Base-by-base conservation (phyloP, 2,888 invertebrate genomes). In the Laspeyria flexula region DNA sequence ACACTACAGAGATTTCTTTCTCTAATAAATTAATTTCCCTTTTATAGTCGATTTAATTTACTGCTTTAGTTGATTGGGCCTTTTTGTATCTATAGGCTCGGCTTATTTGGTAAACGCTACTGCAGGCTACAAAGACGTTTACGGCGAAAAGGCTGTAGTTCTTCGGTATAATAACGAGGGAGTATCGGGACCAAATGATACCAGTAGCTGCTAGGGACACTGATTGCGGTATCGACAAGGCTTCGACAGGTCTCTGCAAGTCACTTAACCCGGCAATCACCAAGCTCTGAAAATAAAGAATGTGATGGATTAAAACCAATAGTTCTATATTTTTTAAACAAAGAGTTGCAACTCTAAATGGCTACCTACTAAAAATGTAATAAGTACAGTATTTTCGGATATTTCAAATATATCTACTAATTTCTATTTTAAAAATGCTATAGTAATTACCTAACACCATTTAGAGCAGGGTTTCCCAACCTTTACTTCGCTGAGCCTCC, bases 111-210 rank as follows among this genome's bases (percentile, higher is more conserved):
- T 96, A 96, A 0, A 96, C 57, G 66, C 97, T 98, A 2, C 98
- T 99, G 1, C 94, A 71, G 1, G 96, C 98, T n/a, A 99, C 98
- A 89, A 99, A 99, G 4, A 99, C 93, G 88, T 99, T 99, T 5
- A 99, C 99, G 67, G 97, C 96, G 81, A 99, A 98, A 5, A 99
- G 93, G 73, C 96, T 96, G 88, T 96, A 99, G 88, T 99, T 99
- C 90, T 98, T 98, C 0, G 99, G 99, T 71, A 96, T 97, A 77
- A 99, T 99, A 16, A 99, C 99, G 23, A 99, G 89, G 0, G 99
- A 99, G 83, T 99, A 95, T 58, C 99, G 95, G 7, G 98, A 97
- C 99, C 99, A 99, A 29, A 99, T 57, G 1, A 60, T 3, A 18
- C 69, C 68, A 27, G 71, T 99, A 2, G 96, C 95, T 25, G 96